A percentile compares a stretch with the other conserved stretches of the same genome.
Evolutionary conservation across 2,888 invertebrate genomes (phyloP).

Genomic region (Scaptomyza reducta): DNA sequence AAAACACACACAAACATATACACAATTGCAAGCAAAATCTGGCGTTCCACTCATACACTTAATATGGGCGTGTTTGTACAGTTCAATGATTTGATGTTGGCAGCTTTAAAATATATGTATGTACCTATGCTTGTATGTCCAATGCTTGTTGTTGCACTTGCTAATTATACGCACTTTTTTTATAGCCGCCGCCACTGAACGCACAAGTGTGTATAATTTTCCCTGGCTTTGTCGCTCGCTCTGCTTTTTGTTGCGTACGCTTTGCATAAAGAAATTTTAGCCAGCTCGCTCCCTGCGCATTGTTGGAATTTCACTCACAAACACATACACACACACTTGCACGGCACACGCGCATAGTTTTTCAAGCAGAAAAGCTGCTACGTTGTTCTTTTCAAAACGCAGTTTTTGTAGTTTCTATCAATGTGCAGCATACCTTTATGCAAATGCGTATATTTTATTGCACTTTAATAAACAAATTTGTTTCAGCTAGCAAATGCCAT

Average conservation of each 20-base stretch:
- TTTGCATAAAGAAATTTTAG: constrained; percentile 70
- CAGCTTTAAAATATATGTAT: constrained; percentile 32
- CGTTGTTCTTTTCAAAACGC: constrained; percentile 10
- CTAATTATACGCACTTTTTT: constrained; percentile 68
- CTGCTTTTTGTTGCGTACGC: constrained; percentile 54
- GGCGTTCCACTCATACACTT: constrained; percentile 50
- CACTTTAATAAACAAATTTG: constrained; percentile 44
- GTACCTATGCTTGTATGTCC: constrained; percentile 10
- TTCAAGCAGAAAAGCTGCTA: constrained; percentile 37
- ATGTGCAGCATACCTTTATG: constrained; percentile 25
- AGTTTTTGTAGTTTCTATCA: constrained; percentile 5
- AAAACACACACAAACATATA: constrained; percentile 24
- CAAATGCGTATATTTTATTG: constrained; percentile 20
- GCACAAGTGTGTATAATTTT: constrained; percentile 39
- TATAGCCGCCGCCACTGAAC: constrained; percentile 30
- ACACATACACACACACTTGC: constrained; percentile 42
- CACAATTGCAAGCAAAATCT: constrained; percentile 27
- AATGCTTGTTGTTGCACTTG: constrained; percentile 49
- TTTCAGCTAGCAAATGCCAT: constrained; percentile 40
- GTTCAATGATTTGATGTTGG: constrained; percentile 64
- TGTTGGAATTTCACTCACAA: constrained; percentile 72
- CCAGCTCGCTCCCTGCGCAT: constrained; percentile 64
- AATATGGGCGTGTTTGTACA: constrained; percentile 76
- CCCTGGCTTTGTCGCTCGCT: constrained; percentile 28
- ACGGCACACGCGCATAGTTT: constrained; percentile 49